These are phyloP conservation scores for Oriolus oriolus DNA, from an alignment of 2,113 vertebrate genomes.

Conservation along the genomic window DNA sequence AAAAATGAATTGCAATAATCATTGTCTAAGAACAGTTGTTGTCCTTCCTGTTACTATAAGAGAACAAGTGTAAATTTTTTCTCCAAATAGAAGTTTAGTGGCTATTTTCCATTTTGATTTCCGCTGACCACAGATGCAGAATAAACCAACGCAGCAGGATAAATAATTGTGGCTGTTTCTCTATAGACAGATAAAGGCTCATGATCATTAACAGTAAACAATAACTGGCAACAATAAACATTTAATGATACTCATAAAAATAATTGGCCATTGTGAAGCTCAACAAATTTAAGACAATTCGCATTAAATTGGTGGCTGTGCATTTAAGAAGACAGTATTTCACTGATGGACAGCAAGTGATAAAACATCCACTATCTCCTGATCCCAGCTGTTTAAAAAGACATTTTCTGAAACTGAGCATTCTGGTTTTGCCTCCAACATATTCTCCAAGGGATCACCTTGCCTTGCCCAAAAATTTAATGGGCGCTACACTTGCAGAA, in stretches of 20 bases:
- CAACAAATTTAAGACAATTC: not conserved
- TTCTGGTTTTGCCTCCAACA: not conserved
- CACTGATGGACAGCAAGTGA: not conserved
- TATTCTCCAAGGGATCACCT: not conserved
- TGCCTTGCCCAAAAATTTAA: not conserved
- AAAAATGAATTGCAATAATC: not conserved
- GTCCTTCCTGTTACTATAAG: not conserved
- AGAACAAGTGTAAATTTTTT: not conserved
- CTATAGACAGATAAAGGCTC: not conserved
- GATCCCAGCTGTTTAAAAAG: not conserved
- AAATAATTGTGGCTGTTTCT: not conserved
- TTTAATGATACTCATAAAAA: slow-evolving; percentile 4
- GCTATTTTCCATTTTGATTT: not conserved
- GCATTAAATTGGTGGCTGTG: not conserved
- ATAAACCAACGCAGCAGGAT: not conserved
- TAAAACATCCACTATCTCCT: not conserved
- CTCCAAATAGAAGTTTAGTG: not conserved
- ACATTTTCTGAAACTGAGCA: not conserved
- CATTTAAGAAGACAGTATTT: not conserved
- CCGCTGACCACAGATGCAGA: not conserved
- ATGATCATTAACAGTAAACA: slow-evolving; percentile 11
- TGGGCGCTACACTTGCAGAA: not conserved
- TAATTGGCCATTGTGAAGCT: not conserved
- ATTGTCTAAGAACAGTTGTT: not conserved
- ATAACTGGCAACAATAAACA: slow-evolving; percentile 23